Base-by-base conservation (phyloP, 2,888 invertebrate species). In the Matsumyia berberina region DNA sequence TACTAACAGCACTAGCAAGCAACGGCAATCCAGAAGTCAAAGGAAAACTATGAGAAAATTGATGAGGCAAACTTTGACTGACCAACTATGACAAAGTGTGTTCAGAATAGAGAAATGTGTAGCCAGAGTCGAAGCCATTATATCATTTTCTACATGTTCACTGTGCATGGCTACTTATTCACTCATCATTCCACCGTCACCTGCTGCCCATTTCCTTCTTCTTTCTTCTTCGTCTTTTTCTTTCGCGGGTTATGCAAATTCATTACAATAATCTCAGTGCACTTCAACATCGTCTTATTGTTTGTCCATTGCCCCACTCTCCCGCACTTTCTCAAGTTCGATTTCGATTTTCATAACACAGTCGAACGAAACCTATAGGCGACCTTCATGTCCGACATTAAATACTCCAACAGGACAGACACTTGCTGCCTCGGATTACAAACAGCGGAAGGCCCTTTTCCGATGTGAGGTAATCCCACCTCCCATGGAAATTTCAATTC, bases 401-500 rank as follows among this genome's bases (percentile, higher is more conserved):
- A 67, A 62, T 55, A 60, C 35, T 12, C n/a, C 17, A 58, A 66
- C 58, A 60, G 77, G 69, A 53, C 44, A 66, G 66, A 66, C 58
- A 69, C 60, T 60, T 60, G 39, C 17, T 49, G 31, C n/a, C 29
- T 58, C 35, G 31, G 12, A 64, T 64, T 57, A 15, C 49, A 24
- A 37, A 53, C 51, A 67, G 5, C 17, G 78, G 70, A 79, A 64
- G 64, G 58, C 49, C 66, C 51, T 66, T 72, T 69, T 74, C 70
- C 64, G 76, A 66, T 35, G 19, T 77, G 72, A 60, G 49, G 77
- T 19, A 72, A 77, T 76, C 49, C 24, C 53, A 53, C 46, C 57
- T 72, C 53, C 51, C 58, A 76, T 64, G 17, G 49, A 57, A 49
- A 66, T 60, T 17, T 42, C 8, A 66, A 82, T 77, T 72, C 39